Evolutionary conservation across 1,140 invertebrate species (phyloP).

Genomic region (Bactericera cockerelli): DNA sequence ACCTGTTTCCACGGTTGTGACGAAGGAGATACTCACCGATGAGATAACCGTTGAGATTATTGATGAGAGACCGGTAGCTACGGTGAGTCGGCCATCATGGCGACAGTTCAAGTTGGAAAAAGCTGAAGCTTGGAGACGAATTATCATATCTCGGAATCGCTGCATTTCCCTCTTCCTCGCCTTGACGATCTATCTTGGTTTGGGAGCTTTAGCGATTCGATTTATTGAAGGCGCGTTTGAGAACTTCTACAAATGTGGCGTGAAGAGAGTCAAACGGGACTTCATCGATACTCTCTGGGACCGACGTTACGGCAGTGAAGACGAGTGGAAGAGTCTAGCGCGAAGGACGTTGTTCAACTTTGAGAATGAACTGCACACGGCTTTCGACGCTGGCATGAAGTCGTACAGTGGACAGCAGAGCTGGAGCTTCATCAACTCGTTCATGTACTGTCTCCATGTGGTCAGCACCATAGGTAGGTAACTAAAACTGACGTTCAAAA

Average conservation of each 20-base stretch:
- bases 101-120: constrained; percentile 11
- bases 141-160: constrained; percentile 34
- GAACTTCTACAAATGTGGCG: constrained; percentile 71
- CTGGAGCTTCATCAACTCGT: constrained; percentile 85
- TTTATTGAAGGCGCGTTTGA: constrained; percentile 67
- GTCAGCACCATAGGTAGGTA: constrained; percentile 78
- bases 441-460: constrained; percentile 81
- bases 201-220: constrained; percentile 59
- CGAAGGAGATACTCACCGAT: constrained; percentile 7
- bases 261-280: constrained; percentile 67
- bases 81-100: not conserved
- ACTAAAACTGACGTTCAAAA: no score
- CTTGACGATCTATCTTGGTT: constrained; percentile 53
- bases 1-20: not conserved
- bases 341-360: constrained; percentile 63
- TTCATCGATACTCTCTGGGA: constrained; percentile 67
- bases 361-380: constrained; percentile 67
- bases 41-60: constrained; percentile 11
- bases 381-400: constrained; percentile 62
- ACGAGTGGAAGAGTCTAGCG: constrained; percentile 75
- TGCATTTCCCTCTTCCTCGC: constrained; percentile 48
- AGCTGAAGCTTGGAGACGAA: not conserved
- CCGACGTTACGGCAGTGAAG: constrained; percentile 63
- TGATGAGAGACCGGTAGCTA: not conserved
- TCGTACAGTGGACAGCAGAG: constrained; percentile 65